Conservation (phyloP, 2,113 vertebrate species). For the Atrichornis clamosus region DNA sequence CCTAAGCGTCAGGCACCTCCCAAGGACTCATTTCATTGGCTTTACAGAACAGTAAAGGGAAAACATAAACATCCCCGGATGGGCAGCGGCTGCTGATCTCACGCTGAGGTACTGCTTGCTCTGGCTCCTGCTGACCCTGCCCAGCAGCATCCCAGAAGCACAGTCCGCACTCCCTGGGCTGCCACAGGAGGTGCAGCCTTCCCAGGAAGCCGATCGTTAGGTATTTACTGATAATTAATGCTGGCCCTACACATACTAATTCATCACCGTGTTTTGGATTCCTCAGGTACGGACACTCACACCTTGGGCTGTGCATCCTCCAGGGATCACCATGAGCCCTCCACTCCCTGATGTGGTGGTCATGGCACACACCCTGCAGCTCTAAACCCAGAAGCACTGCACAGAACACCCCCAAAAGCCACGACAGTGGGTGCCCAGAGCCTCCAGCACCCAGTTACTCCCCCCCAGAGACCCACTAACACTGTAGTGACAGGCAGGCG, state of each 20-base stretch:
- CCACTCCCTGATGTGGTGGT: no score
- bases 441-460: neutral
- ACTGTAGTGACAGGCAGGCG: rapidly evolving
- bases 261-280: neutral
- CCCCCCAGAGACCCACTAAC: neutral
- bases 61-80: neutral
- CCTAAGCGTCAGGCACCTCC: neutral
- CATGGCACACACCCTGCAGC: neutral
- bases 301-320: rapidly evolving
- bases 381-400: neutral
- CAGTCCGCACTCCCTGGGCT: neutral
- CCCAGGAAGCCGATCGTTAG: neutral
- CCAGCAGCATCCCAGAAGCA: neutral
- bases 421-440: neutral
- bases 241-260: neutral
- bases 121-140: neutral
- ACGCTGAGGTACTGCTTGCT: neutral
- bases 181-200: neutral
- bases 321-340: neutral
- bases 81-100: neutral
- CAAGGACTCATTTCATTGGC: neutral
- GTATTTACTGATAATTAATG: neutral
- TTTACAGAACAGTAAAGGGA: neutral
- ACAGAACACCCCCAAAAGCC: rapidly evolving
- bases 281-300: rapidly evolving